Conservation (phyloP, 1,140 invertebrate genomes). For the Trachymyrmex cornetzi region DNA sequence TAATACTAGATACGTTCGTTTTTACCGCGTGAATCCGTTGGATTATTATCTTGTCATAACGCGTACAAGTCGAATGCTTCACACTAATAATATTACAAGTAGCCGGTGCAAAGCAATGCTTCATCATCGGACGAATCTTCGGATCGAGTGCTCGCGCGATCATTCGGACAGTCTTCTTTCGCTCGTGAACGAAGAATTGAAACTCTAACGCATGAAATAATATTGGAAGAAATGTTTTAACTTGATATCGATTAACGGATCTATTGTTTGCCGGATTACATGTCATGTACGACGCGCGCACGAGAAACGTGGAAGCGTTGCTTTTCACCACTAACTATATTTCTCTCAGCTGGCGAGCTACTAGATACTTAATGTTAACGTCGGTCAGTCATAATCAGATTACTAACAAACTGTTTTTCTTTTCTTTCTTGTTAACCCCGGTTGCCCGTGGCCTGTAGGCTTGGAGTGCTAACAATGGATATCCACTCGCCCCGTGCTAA, state of each 20-base stretch:
- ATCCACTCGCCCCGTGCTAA: constrained; percentile 87
- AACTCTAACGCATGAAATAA: neutral
- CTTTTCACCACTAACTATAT: constrained; percentile 84
- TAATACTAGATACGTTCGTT: constrained; percentile 13
- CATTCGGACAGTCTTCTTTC: neutral
- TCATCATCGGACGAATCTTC: constrained; percentile 12
- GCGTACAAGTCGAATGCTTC: constrained; percentile 80
- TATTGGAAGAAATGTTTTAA: neutral
- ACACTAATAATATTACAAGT: constrained; percentile 82
- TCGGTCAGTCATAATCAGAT: constrained; percentile 85
- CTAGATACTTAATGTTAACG: constrained; percentile 81
- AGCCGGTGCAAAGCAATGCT: constrained; percentile 80
- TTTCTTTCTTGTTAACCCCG: constrained; percentile 89
- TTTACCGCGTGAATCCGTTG: constrained; percentile 2
- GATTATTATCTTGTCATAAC: constrained; percentile 25
- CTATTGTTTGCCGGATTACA: neutral
- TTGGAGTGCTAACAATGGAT: constrained; percentile 90
- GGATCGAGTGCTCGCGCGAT: neutral
- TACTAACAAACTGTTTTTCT: constrained; percentile 89
- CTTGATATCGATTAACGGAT: neutral
- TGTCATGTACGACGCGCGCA: neutral
- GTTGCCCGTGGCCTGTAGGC: constrained; percentile 89
- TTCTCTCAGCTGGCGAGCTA: constrained; percentile 82
- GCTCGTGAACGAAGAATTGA: neutral
- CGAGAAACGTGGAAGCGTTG: constrained; percentile 77